Evolutionary conservation across 1,140 invertebrate genomes (phyloP).

Genomic region (Drosophila sturtevanti): DNA sequence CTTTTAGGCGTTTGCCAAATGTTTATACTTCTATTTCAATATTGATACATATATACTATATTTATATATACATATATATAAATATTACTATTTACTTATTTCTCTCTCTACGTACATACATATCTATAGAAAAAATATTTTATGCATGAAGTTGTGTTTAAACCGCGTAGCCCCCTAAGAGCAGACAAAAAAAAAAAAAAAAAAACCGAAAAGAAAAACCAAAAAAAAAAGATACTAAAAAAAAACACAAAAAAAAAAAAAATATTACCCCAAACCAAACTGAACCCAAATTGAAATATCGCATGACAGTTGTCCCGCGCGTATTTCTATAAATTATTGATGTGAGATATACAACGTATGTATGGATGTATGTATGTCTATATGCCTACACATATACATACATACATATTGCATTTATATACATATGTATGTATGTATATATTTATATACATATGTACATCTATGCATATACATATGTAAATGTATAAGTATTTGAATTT

Average conservation of each 20-base stretch:
- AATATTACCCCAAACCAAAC: slow-evolving; percentile 3
- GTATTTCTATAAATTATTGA: slow-evolving; percentile 79
- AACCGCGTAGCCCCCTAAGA: slow-evolving; percentile 38
- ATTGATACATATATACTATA: slow-evolving; percentile 16
- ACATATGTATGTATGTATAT: slow-evolving; percentile 13
- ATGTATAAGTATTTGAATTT: slow-evolving; percentile 59
- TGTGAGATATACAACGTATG: slow-evolving; percentile 68
- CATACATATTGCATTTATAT: slow-evolving; percentile 4
- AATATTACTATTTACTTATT: no score
- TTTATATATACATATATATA: slow-evolving; percentile 39
- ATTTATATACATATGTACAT: slow-evolving; percentile 14
- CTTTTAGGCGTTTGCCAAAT: slow-evolving; percentile 26
- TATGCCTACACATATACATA: neutral
- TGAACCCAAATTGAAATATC: slow-evolving; percentile 32
- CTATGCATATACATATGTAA: neutral
- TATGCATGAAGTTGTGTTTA: slow-evolving; percentile 78
- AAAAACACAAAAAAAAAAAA: slow-evolving; percentile 33
- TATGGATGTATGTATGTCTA: slow-evolving; percentile 2
- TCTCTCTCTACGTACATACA: no score
- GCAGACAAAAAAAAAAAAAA: slow-evolving; percentile 23
- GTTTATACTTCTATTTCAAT: slow-evolving; percentile 14
- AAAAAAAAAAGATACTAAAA: slow-evolving; percentile 25
- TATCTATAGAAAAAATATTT: slow-evolving; percentile 78
- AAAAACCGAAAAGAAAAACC: slow-evolving; percentile 18
- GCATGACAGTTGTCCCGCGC: slow-evolving; percentile 77